phyloP scores from a whole-genome alignment of 2,888 invertebrate species.

The Perizoma affinitatum region DNA sequence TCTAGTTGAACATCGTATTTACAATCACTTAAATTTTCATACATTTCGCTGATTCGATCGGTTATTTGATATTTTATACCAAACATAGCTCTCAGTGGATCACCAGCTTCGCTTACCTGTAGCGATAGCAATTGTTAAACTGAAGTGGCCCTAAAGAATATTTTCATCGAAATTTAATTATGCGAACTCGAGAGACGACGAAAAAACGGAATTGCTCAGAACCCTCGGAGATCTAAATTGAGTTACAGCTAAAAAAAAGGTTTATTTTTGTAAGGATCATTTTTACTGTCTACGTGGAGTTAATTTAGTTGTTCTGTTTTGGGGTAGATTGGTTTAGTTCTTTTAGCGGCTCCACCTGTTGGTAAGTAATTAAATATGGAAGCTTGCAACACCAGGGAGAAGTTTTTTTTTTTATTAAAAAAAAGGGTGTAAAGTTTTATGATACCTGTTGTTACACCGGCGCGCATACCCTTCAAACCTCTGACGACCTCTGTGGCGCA shows the following conservation, averaged over 20 bases:
- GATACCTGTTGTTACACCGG: no score
- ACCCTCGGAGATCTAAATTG: slow-evolving; percentile 5
- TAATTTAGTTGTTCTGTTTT: slow-evolving; percentile 14
- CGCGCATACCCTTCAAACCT: no score
- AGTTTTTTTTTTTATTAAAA: no score
- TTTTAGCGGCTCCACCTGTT: no score
- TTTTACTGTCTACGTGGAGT: neutral
- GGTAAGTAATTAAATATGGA: no score
- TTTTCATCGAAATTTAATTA: slow-evolving; percentile 45
- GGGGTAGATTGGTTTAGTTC: slow-evolving; percentile 10
- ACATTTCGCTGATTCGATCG: no score
- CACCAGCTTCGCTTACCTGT: slow-evolving; percentile 32
- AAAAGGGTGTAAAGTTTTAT: no score
- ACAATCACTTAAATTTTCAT: no score
- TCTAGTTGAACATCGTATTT: no score
- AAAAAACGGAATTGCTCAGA: slow-evolving; percentile 22
- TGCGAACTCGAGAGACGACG: slow-evolving; percentile 36
- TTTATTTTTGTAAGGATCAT: slow-evolving; percentile 9
- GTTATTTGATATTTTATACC: no score
- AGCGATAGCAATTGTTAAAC: slow-evolving; percentile 41
- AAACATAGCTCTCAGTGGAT: slow-evolving; percentile 9
- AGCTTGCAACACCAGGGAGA: no score
- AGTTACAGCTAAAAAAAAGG: slow-evolving; percentile 17
- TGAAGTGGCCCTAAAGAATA: slow-evolving; percentile 41
- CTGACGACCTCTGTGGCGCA: no score